These are phyloP conservation scores for Iselma pallidipennis DNA, from an alignment of 2,888 invertebrate species.

Conservation along the genomic window DNA sequence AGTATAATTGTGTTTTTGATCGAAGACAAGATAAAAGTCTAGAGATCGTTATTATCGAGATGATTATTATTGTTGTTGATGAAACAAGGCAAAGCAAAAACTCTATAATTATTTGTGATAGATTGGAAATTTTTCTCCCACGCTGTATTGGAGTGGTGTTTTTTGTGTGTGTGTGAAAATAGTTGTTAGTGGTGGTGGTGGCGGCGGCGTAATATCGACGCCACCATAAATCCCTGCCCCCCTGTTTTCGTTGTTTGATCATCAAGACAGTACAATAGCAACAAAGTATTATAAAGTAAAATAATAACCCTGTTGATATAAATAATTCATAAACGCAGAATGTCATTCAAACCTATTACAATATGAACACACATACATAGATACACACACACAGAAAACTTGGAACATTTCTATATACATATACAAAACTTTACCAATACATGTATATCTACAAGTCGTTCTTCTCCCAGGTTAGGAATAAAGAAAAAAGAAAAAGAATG, in stretches of 20 bases:
- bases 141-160: background rate
- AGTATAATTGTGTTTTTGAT: background rate
- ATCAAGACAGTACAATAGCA: conserved; percentile 41
- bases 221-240: conserved; percentile 1
- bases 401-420: background rate
- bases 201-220: background rate
- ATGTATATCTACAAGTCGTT: background rate
- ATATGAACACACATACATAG: conserved; percentile 21
- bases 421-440: background rate
- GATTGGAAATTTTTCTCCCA: background rate
- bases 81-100: conserved; percentile 47
- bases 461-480: background rate
- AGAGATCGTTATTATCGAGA: conserved; percentile 41
- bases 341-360: conserved; percentile 44
- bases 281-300: conserved; percentile 29
- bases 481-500: conserved; percentile 14
- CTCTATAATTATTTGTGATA: conserved; percentile 52
- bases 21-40: conserved; percentile 9
- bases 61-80: conserved; percentile 54
- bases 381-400: background rate
- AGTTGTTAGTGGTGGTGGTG: background rate
- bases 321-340: conserved; percentile 42
- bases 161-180: background rate
- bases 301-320: conserved; percentile 26
- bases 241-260: conserved; percentile 7